Percentiles rank a stretch among this genome's conserved stretches.
These are phyloP conservation scores for Anolis carolinensis DNA, from an alignment of 2,113 vertebrate genomes.

Conservation along the genomic window DNA sequence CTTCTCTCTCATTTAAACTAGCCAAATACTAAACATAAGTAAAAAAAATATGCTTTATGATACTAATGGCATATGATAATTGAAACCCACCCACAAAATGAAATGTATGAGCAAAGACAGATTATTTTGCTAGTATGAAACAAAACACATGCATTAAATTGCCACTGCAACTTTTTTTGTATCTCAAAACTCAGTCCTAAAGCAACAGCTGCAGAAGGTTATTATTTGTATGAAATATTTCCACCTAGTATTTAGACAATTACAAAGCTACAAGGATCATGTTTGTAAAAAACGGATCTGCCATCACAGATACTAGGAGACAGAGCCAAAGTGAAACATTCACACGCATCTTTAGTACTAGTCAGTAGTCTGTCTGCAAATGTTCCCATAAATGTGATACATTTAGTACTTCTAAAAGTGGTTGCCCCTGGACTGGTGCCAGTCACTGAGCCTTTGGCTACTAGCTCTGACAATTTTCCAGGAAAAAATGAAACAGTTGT, in stretches of 20 bases:
- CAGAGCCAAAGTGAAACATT: neutral
- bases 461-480: too few species aligned
- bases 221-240: slow-evolving; percentile 25
- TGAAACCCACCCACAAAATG: neutral
- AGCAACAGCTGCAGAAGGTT: slow-evolving; percentile 30
- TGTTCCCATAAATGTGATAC: too few species aligned
- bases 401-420: too few species aligned
- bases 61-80: neutral
- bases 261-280: slow-evolving; percentile 4
- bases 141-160: slow-evolving; percentile 24
- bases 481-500: too few species aligned
- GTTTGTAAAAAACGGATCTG: neutral
- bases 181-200: neutral
- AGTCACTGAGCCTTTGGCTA: too few species aligned
- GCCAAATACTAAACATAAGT: slow-evolving; percentile 10
- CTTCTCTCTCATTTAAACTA: slow-evolving; percentile 13
- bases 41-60: slow-evolving; percentile 1
- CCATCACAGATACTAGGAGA: neutral
- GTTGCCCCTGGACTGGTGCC: too few species aligned
- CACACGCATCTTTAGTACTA: neutral
- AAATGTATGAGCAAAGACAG: slow-evolving; percentile 19
- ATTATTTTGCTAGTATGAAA: slow-evolving; percentile 39
- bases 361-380: neutral
- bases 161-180: neutral
- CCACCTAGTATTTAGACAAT: neutral